Base-by-base conservation (phyloP, 2,888 invertebrate genomes). In the Rotaria magnacalcarata region DNA sequence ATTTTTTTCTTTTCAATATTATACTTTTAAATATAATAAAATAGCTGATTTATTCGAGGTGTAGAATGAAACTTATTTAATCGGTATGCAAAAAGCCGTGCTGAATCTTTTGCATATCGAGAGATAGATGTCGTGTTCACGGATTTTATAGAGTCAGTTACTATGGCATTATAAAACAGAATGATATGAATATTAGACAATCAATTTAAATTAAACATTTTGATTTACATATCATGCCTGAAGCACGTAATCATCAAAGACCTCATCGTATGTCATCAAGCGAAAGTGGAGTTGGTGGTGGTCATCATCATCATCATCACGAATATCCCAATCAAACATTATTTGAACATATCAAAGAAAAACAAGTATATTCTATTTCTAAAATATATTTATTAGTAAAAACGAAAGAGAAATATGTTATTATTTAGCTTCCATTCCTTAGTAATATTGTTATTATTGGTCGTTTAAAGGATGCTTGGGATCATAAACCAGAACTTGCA, bases 371-470 rank as follows among this genome's bases (percentile, higher is more conserved):
- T n/a, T n/a, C 2, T 10, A n/a, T 47, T 50, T 43, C 24, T 8
- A 80, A 47, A 80, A 3, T 34, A 14, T n/a, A 47, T 41, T 47
- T 41, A 5, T 19, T 11, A 7, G 27, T 14, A 8, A 50, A 67
- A 3, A 27, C 27, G 2, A 6, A 24, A 14, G 0, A 11, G 2
- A 10, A 7, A n/a, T 58, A 58, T 58, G 4, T 24, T 75, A 41
- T 41, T 80, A 43, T 80, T 80, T 80, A 80, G 80, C n/a, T 47
- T n/a, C 43, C 43, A 24, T 80, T 80, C 11, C 7, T 80, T 3
- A 80, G 24, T 14, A 80, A 80, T 80, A n/a, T 80, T 80, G 80
- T 80, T 43, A 80, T 80, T n/a, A 80, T 80, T 7, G 80, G 80
- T 47, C 43, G 80, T 47, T n/a, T 80, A n/a, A 7, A 47, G 47